phyloP scores from a whole-genome alignment of 2,797 vertebrate genomes.

The Oryzias dopingdopingensis region DNA sequence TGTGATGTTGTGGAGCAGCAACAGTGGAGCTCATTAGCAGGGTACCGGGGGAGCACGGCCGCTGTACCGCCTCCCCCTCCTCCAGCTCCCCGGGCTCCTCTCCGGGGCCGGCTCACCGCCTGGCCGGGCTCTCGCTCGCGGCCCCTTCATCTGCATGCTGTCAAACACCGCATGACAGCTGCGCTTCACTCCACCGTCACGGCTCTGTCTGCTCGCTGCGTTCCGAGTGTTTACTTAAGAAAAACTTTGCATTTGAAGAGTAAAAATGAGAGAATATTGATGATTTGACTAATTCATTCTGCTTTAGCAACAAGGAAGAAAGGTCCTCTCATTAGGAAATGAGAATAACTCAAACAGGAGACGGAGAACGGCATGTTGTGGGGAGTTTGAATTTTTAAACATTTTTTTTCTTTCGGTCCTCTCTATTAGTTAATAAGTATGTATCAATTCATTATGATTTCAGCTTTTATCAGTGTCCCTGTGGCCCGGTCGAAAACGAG shows the following conservation, averaged over 20 bases:
- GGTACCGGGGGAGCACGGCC: slow-evolving; percentile 56
- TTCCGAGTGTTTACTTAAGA: too few relatives aligned
- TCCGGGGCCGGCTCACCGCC: slow-evolving; percentile 49
- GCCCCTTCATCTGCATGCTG: slow-evolving; percentile 61
- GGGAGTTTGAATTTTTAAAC: background rate
- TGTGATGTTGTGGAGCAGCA: slow-evolving; percentile 61
- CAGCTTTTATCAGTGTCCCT: slow-evolving; percentile 10
- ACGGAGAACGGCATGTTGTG: background rate
- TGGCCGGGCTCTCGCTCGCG: slow-evolving; percentile 52
- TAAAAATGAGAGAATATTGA: background rate
- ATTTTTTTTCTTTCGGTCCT: background rate
- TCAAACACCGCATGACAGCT: slow-evolving; percentile 33
- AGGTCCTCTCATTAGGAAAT: background rate
- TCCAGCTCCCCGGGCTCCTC: slow-evolving; percentile 53
- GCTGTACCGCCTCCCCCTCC: slow-evolving; percentile 21
- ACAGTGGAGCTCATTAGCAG: slow-evolving; percentile 70
- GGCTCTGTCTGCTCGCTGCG: too few relatives aligned
- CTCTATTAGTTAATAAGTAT: slow-evolving; percentile 8
- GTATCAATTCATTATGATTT: slow-evolving; percentile 13
- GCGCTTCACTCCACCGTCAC: slow-evolving; percentile 21
- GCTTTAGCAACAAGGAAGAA: background rate
- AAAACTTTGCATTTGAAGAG: too few relatives aligned
- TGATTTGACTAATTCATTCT: slow-evolving; percentile 1
- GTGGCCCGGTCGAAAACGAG: slow-evolving; percentile 14
- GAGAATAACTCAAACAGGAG: background rate